phyloP scores from a whole-genome alignment of 2,113 vertebrate species.

The Ramphastos sulfuratus region DNA sequence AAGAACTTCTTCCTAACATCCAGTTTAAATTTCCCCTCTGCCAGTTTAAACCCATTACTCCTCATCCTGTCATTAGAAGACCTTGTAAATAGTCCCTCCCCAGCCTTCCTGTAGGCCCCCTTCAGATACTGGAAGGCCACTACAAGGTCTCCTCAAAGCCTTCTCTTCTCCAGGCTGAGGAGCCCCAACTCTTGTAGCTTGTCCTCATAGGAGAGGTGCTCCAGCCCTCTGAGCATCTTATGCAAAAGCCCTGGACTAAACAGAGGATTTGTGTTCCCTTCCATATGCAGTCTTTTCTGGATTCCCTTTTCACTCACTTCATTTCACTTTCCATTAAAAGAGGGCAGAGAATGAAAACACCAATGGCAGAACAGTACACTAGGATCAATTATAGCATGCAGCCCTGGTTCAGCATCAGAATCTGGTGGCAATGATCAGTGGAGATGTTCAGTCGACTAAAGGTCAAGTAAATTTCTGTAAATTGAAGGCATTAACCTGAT shows the following conservation, averaged over 20 bases:
- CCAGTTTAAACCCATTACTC: no score
- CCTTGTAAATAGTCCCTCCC: no score
- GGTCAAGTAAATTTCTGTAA: not conserved
- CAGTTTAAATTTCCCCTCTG: no score
- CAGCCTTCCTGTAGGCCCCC: no score
- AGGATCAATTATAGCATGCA: not conserved
- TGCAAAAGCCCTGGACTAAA: not conserved
- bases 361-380: not conserved
- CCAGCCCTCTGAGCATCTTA: no score
- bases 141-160: no score
- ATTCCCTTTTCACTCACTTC: not conserved
- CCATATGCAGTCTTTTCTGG: not conserved
- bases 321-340: not conserved
- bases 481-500: not conserved
- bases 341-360: not conserved
- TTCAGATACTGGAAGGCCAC: no score
- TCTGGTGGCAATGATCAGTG: not conserved
- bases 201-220: no score
- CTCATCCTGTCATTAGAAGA: no score
- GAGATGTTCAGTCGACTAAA: not conserved
- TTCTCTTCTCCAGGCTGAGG: no score
- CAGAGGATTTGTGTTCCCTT: not conserved
- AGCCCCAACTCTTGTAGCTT: no score
- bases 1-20: no score
- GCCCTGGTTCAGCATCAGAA: not conserved